Conservation (phyloP, 2,113 vertebrate species). For the Hipposideros armiger region DNA sequence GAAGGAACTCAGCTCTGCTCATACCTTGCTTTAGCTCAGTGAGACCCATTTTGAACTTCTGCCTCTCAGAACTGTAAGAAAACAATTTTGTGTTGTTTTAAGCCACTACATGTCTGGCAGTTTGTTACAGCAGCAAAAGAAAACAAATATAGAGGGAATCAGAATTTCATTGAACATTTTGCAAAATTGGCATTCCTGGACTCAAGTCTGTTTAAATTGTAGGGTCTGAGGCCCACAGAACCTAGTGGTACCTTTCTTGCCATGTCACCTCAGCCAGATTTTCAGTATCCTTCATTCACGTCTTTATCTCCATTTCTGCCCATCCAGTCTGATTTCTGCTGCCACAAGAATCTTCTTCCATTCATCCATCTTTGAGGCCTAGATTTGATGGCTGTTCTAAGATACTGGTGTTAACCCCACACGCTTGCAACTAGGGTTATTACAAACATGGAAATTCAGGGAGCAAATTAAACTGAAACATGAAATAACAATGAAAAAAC, state of each 20-base stretch:
- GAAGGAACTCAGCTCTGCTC: neutral
- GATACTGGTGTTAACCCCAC: neutral
- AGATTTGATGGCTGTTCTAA: neutral
- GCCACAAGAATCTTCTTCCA: neutral
- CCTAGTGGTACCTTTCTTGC: neutral
- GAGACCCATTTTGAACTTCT: neutral
- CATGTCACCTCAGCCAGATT: neutral
- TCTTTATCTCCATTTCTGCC: neutral
- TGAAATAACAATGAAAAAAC: constrained; percentile 46
- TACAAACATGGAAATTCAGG: constrained; percentile 22
- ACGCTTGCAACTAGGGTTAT: neutral
- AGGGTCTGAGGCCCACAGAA: neutral
- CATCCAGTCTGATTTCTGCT: neutral
- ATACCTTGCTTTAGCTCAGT: neutral
- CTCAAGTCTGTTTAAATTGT: neutral
- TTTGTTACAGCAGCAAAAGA: neutral
- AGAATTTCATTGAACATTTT: constrained; percentile 1
- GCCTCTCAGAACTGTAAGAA: neutral
- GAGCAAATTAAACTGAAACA: neutral
- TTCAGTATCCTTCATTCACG: neutral
- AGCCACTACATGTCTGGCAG: neutral
- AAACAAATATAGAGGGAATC: neutral
- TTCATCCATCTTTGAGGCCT: neutral
- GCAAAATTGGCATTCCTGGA: neutral
- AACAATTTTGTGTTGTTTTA: neutral